Evolutionary conservation across 2,888 invertebrate genomes (phyloP).

Genomic region (Drosophila tanythrix): DNA sequence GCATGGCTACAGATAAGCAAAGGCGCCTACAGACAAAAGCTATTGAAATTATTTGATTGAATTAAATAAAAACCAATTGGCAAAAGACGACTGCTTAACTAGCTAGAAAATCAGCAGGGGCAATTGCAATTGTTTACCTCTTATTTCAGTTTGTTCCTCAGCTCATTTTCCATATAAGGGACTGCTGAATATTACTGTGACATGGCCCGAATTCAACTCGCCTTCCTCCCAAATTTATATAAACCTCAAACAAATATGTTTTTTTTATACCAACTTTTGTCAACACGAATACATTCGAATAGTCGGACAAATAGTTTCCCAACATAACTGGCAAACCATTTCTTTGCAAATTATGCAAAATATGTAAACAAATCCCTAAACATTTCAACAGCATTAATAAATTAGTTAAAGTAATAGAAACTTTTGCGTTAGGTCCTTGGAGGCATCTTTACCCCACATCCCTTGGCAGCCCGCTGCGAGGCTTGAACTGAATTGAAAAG

Average conservation of each 20-base stretch:
- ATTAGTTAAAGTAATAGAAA: conserved; percentile 68
- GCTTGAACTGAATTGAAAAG: conserved; percentile 38
- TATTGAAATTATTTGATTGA: conserved; percentile 29
- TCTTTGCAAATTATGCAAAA: background rate
- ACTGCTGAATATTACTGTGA: background rate
- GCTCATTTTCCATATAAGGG: background rate
- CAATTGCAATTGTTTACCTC: background rate
- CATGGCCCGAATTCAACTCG: background rate
- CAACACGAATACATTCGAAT: conserved; percentile 11
- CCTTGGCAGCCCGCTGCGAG: background rate
- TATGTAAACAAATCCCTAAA: conserved; percentile 26
- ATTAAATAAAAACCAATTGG: conserved; percentile 38
- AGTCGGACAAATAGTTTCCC: background rate
- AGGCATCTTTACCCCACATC: background rate
- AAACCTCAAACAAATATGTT: background rate
- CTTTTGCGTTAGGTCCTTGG: conserved; percentile 45
- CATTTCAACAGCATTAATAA: conserved; percentile 60
- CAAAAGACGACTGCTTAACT: background rate
- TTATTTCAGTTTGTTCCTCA: background rate
- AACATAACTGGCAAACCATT: background rate
- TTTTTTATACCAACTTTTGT: conserved; percentile 5
- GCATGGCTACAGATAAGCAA: conserved; percentile 37
- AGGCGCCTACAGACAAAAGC: conserved; percentile 5
- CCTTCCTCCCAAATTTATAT: background rate
- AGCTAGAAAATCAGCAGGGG: background rate